phyloP scores from a whole-genome alignment of 2,113 vertebrate species.

The Cochlearius cochlearius region DNA sequence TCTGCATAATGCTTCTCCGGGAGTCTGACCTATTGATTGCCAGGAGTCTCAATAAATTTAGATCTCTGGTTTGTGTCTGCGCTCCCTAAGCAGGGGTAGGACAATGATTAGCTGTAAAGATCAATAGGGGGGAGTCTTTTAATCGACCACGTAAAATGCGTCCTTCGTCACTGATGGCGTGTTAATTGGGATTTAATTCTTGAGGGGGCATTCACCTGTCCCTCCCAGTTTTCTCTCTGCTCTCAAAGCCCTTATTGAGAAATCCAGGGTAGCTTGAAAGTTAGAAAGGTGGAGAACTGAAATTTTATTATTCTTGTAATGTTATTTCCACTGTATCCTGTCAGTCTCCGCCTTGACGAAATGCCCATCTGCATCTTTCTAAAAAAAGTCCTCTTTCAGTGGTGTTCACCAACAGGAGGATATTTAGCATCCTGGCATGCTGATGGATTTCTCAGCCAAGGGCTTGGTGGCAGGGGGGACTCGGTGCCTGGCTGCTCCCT shows the following conservation, averaged over 20 bases:
- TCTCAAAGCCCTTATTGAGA: neutral
- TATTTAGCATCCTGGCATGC: neutral
- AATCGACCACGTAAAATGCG: slow-evolving; percentile 52
- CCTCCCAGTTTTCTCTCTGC: neutral
- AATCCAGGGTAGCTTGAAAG: neutral
- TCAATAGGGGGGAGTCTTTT: slow-evolving; percentile 64
- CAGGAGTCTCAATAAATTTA: slow-evolving; percentile 62
- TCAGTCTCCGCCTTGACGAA: neutral
- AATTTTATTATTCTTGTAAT: neutral
- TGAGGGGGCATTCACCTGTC: neutral
- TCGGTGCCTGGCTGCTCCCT: neutral
- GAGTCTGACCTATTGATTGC: slow-evolving; percentile 68
- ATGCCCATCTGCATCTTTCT: neutral
- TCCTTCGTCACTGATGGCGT: slow-evolving; percentile 10
- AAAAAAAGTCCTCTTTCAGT: neutral
- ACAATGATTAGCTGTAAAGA: slow-evolving; percentile 59
- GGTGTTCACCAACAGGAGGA: neutral
- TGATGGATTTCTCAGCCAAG: neutral
- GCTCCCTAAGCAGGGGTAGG: slow-evolving; percentile 17
- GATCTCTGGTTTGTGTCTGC: slow-evolving; percentile 29
- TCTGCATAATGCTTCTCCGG: slow-evolving; percentile 3
- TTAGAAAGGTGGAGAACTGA: neutral
- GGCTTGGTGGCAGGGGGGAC: neutral
- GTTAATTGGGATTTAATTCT: slow-evolving; percentile 64
- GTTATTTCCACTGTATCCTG: neutral